Evolutionary conservation across 2,113 vertebrate genomes (phyloP).

Genomic region (Potamarius usumacintae): DNA sequence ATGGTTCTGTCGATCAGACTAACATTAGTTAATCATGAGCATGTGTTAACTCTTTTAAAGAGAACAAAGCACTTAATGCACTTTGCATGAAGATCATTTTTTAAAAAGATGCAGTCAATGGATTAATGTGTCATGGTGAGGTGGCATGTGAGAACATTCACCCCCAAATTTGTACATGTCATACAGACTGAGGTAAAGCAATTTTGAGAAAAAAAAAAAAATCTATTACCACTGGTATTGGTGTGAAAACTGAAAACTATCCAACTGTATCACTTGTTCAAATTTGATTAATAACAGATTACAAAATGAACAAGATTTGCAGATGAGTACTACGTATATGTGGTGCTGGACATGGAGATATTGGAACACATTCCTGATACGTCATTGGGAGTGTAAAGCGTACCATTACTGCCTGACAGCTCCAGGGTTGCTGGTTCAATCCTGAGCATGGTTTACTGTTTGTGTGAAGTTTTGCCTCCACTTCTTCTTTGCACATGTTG

Average conservation of each 20-base stretch:
- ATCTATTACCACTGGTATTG: neutral
- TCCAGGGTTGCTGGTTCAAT: neutral
- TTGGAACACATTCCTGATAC: neutral
- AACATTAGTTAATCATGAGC: conserved; percentile 3
- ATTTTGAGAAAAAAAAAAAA: neutral
- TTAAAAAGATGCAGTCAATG: neutral
- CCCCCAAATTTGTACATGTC: neutral
- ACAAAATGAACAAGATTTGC: neutral
- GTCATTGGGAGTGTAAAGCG: neutral
- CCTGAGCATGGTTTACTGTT: neutral
- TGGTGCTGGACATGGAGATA: no score
- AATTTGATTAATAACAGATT: neutral
- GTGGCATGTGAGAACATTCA: neutral
- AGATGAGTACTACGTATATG: neutral
- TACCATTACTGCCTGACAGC: neutral
- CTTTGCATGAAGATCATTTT: neutral
- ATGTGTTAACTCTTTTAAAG: conserved; percentile 11
- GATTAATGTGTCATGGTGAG: neutral
- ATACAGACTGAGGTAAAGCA: no score
- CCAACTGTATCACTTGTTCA: neutral
- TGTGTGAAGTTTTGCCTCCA: neutral
- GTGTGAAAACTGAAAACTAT: neutral
- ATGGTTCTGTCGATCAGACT: conserved; percentile 21
- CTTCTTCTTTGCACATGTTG: neutral
- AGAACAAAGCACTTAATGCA: neutral